Percentiles rank a stretch among this genome's conserved stretches.
These are phyloP conservation scores for Nesoenas mayeri DNA, from an alignment of 2,113 vertebrate genomes.

Conservation along the genomic window DNA sequence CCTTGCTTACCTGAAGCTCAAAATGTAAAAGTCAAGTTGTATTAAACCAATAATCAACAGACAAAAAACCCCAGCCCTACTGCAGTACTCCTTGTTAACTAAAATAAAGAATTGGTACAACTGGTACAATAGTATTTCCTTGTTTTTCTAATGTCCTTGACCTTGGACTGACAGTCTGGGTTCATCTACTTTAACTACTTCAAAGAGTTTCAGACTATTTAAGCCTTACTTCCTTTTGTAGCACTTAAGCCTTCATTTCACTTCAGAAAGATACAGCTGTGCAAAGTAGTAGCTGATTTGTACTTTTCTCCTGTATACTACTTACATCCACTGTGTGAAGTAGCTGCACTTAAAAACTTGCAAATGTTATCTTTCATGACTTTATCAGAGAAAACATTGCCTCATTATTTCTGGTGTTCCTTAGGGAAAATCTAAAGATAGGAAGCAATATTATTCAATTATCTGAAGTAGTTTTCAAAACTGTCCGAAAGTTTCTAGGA, in stretches of 20 bases:
- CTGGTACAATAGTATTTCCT: not conserved
- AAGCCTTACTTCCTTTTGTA: not conserved
- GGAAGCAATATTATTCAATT: not conserved
- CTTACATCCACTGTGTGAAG: not conserved
- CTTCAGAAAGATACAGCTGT: not conserved
- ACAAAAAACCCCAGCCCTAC: rapidly evolving
- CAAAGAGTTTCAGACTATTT: not conserved
- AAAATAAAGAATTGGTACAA: not conserved
- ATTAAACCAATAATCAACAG: not conserved
- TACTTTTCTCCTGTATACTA: not conserved
- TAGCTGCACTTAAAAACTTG: not conserved
- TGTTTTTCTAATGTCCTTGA: not conserved
- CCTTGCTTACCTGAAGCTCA: not conserved
- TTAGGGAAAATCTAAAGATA: not conserved
- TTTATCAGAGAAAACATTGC: not conserved
- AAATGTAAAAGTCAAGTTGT: not conserved
- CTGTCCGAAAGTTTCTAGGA: not conserved
- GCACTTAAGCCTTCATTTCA: not conserved
- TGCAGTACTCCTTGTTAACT: not conserved
- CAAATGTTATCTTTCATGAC: not conserved
- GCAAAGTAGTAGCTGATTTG: not conserved
- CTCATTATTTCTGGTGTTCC: not conserved
- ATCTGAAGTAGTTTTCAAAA: not conserved
- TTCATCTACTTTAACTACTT: not conserved
- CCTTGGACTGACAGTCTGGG: not conserved